Evolutionary conservation across 2,113 vertebrate genomes (phyloP).

Genomic region (Trichomycterus rosablanca): DNA sequence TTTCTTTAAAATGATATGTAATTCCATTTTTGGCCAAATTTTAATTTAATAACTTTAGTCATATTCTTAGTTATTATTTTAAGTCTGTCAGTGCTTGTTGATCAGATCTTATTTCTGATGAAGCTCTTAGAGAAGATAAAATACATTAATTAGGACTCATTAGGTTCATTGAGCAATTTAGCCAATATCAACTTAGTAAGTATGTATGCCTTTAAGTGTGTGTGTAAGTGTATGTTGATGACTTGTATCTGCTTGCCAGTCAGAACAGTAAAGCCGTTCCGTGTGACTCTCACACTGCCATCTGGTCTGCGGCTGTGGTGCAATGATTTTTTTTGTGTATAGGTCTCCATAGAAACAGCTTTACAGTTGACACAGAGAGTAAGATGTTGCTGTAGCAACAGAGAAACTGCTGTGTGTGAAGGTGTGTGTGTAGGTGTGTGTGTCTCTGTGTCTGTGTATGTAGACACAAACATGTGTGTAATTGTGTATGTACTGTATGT

Average conservation of each 20-base stretch:
- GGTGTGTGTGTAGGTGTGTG: constrained; percentile 24
- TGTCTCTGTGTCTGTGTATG: neutral
- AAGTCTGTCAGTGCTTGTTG: neutral
- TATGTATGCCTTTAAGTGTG: neutral
- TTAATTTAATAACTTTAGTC: too few species aligned
- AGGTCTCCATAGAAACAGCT: constrained; percentile 78
- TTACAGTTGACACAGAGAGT: constrained; percentile 86
- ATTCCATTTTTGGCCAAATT: too few species aligned
- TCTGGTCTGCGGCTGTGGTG: constrained; percentile 79
- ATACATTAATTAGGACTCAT: constrained; percentile 28
- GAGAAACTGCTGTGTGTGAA: constrained; percentile 79
- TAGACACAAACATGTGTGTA: neutral
- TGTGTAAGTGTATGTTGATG: constrained; percentile 17
- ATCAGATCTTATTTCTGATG: constrained; percentile 25
- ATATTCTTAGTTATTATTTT: too few species aligned
- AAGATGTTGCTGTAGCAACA: constrained; percentile 83
- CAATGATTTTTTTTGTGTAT: constrained; percentile 76
- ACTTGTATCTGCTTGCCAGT: constrained; percentile 26
- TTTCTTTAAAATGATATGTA: too few species aligned
- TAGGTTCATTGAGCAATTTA: constrained; percentile 23
- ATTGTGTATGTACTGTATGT: too few species aligned
- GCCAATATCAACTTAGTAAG: constrained; percentile 4
- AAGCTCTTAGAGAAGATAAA: constrained; percentile 49
- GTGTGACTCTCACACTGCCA: constrained; percentile 72
- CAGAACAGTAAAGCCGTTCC: constrained; percentile 49